Base-by-base conservation (phyloP, 2,797 vertebrate species). In the Malurus leucopterus region DNA sequence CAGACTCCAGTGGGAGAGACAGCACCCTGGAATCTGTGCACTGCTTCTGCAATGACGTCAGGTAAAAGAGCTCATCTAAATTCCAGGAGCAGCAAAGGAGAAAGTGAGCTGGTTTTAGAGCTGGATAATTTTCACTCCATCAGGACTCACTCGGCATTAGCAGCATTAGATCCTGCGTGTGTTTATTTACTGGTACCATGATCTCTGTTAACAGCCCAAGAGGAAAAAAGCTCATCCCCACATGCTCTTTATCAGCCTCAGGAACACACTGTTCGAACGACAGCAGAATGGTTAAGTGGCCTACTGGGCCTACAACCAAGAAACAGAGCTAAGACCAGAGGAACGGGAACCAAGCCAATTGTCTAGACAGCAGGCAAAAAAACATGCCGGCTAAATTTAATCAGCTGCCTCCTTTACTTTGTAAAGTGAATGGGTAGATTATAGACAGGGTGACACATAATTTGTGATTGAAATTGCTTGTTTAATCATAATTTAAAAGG, bases 351-450 rank as follows among this genome's bases (percentile, higher is more conserved):
- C 13, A 29, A 83, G 92, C 90, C 95, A 94, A 76, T 85, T 91
- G 94, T 95, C 95, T 94, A 93, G 94, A 95, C 92, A 94, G 92
- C 79, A 95, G 82, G 94, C 89, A 91, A 78, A 92, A 94, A 92
- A 81, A n/a, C 82, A 94, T 4, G 46, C 82, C 2, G 13, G 76
- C 89, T 93, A 95, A 92, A 94, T 94, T 90, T 90, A 90, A 94
- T 94, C 95, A 94, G 87, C 92, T 93, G 93, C 90, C 89, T 86
- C 76, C 90, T 93, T 87, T 90, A 90, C 88, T 95, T 92, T 94
- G 67, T 70, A 72, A 92, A 89, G 87, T 73, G 82, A 95, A 93
- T 73, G 79, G 89, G 84, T 46, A 93, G 87, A 93, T 91, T 92
- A 90, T 70, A 91, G 90, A 55, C 86, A 85, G 78, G 72, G 75